A percentile compares a stretch with the other conserved stretches of the same genome.
Evolutionary conservation across 2,113 vertebrate genomes (phyloP).

Genomic region (Micronycteris hirsuta): DNA sequence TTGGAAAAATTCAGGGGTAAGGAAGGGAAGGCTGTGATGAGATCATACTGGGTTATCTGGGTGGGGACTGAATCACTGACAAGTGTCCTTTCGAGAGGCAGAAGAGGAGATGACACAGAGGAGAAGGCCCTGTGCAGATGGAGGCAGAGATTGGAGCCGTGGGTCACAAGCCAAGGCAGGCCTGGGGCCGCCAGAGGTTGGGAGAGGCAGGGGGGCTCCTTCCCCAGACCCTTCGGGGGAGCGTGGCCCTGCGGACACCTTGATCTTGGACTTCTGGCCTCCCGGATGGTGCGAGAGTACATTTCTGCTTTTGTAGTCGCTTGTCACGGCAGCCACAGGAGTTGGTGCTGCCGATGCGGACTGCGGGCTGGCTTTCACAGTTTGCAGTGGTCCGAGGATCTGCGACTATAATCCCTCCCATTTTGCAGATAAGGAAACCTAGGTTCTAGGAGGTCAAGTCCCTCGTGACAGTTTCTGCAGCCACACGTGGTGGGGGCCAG

Average conservation of each 20-base stretch:
- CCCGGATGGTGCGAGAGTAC: background rate
- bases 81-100: background rate
- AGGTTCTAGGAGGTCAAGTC: background rate
- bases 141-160: background rate
- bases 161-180: background rate
- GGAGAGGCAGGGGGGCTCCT: background rate
- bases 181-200: background rate
- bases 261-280: background rate
- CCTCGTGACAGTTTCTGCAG: background rate
- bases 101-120: background rate
- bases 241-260: accelerated
- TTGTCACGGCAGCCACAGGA: background rate
- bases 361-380: background rate
- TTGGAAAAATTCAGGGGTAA: background rate
- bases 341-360: background rate
- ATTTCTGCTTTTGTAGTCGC: background rate
- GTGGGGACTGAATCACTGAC: background rate
- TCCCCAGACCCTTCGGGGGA: background rate
- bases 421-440: background rate
- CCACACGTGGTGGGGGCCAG: accelerated
- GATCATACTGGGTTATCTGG: background rate
- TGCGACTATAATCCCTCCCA: background rate
- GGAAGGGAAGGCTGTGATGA: background rate
- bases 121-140: background rate
- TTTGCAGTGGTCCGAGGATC: background rate